Base-by-base conservation (phyloP, 2,888 invertebrate genomes). In the Caenorhabditis imperialis region DNA sequence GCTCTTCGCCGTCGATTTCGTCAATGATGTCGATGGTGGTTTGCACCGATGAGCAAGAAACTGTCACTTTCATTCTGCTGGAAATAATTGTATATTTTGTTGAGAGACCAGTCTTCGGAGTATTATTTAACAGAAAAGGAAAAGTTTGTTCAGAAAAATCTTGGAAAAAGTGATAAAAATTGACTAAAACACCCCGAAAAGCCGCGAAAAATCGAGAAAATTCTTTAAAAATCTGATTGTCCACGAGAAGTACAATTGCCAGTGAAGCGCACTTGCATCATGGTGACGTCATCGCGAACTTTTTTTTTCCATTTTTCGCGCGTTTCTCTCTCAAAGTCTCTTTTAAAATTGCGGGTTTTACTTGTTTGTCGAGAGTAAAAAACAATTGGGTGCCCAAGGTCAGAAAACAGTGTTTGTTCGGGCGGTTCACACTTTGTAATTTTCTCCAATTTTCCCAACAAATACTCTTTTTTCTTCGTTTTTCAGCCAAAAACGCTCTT, bases 31-130 rank as follows among this genome's bases (percentile, higher is more conserved):
- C 51, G 27, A 67, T 40, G 3, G 38, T 53, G 2, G 61, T 67
- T 62, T 67, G 67, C 2, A 61, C 55, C 2, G 74, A 67, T 8
- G 67, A 60, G 18, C 74, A 74, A 2, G 74, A 74, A 8, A 74
- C 50, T 7, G 14, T 50, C 5, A 74, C 33, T 40, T 74, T 67
- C 74, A 74, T 74, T 25, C 20, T 20, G 20, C 54, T 63, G 54
- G 7, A 63, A 63, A 16, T 33, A 30, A 7, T 30, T 30, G 30
- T 30, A 30, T 30, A 7, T 7, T 30, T 30, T 6, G 30, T 10
- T 30, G 30, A 30, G 10, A 30, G 6, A 30, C 6, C 6, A 30
- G 10, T 7, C 30, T 30, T 7, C 10, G 30, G 30, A 30, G 30
- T 6, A 30, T 7, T 30, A 30, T 30, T 30, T 10, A 30, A 30